phyloP scores from a whole-genome alignment of 2,113 vertebrate species.

The Podarcis muralis region DNA sequence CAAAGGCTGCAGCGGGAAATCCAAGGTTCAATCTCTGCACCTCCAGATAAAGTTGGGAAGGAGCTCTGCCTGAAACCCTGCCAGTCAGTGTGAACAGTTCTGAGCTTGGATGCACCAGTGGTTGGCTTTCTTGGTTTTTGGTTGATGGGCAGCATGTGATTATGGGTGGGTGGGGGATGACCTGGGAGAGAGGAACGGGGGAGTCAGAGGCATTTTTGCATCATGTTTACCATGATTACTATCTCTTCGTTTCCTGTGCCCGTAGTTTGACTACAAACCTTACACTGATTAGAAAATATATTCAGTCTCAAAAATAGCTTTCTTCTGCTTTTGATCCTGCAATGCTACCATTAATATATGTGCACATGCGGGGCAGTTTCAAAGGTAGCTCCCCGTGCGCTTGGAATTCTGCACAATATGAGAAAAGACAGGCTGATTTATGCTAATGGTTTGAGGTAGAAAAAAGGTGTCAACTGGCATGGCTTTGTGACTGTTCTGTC shows the following conservation, averaged over 20 bases:
- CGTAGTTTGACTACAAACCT: neutral
- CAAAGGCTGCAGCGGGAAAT: neutral
- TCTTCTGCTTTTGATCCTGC: neutral
- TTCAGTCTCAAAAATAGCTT: too few relatives aligned
- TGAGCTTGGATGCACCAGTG: too few relatives aligned
- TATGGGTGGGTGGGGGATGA: too few relatives aligned
- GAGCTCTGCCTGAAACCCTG: too few relatives aligned
- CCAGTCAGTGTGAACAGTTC: too few relatives aligned
- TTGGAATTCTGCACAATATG: too few relatives aligned
- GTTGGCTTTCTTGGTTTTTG: too few relatives aligned
- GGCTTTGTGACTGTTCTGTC: neutral
- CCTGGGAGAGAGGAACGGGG: too few relatives aligned
- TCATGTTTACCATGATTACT: neutral
- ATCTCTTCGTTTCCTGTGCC: neutral
- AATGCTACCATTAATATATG: neutral
- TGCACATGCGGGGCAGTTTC: neutral
- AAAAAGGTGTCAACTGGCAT: neutral
- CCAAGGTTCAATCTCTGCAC: neutral
- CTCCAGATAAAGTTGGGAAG: neutral
- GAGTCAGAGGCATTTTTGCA: neutral
- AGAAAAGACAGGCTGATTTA: neutral
- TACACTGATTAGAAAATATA: too few relatives aligned
- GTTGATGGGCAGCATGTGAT: too few relatives aligned
- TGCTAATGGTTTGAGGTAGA: neutral
- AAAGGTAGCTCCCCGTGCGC: too few relatives aligned